Evolutionary conservation across 2,888 invertebrate genomes (phyloP).

Genomic region (Trichogramma evanescens): DNA sequence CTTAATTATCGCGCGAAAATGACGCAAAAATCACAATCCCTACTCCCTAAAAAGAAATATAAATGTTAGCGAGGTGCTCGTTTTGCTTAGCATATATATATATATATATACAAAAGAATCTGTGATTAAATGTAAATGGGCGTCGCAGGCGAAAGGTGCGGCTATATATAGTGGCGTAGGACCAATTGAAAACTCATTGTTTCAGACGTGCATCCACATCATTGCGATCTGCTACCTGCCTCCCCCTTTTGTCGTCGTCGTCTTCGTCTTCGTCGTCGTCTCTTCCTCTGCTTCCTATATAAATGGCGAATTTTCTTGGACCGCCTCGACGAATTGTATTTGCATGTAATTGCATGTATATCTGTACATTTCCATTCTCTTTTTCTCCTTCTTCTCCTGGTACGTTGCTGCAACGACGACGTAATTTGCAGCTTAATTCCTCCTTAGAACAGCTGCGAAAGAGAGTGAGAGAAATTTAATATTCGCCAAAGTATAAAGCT

Average conservation of each 20-base stretch:
- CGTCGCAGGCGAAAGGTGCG: not conserved
- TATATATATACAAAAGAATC: not conserved
- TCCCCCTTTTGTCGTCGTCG: not conserved
- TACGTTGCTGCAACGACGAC: constrained; percentile 6
- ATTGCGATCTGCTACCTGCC: not conserved
- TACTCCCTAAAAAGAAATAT: too few relatives aligned
- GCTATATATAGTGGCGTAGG: not conserved
- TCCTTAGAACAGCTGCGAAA: constrained; percentile 10
- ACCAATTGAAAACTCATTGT: constrained; percentile 22
- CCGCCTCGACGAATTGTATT: constrained; percentile 18
- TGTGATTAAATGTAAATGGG: constrained; percentile 16
- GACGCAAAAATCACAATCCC: too few relatives aligned
- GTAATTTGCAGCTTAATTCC: constrained; percentile 26
- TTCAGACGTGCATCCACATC: not conserved
- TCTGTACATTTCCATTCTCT: constrained; percentile 5
- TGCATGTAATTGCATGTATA: constrained; percentile 24
- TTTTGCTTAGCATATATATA: too few relatives aligned
- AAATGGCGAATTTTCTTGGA: constrained; percentile 12
- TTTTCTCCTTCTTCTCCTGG: not conserved
- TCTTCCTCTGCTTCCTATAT: not conserved
- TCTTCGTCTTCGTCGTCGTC: not conserved
- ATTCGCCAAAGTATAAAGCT: constrained; percentile 22
- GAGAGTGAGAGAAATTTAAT: constrained; percentile 16
- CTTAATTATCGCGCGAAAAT: too few relatives aligned
- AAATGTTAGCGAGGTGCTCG: too few relatives aligned